A percentile compares a stretch with the other conserved stretches of the same genome.
Conservation (phyloP, 2,797 vertebrate species). For the Microctenopoma stevenorrisi region DNA sequence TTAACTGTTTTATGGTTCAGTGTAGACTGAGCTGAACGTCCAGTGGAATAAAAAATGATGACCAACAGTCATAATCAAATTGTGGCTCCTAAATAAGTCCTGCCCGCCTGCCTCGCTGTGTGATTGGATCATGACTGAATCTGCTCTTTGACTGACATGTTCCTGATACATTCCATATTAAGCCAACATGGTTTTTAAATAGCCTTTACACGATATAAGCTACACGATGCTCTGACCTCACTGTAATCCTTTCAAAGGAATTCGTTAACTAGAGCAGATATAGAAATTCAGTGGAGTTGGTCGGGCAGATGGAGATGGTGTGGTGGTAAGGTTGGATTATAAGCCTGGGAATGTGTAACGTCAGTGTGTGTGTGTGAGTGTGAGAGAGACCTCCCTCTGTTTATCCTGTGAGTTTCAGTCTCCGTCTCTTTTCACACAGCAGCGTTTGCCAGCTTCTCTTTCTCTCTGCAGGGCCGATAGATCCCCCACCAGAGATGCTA, state of each 20-base stretch:
- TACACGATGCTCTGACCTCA: too few relatives aligned
- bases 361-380: constrained; percentile 9
- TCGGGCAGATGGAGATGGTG: not conserved
- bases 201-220: too few relatives aligned
- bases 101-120: not conserved
- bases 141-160: constrained; percentile 18
- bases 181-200: not conserved
- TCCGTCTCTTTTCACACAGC: constrained; percentile 7
- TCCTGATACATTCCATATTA: constrained; percentile 16
- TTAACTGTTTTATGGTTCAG: too few relatives aligned
- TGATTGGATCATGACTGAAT: constrained; percentile 6
- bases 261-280: too few relatives aligned
- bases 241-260: too few relatives aligned
- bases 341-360: not conserved
- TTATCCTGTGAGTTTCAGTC: not conserved
- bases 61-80: too few relatives aligned
- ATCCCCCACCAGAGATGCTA: constrained; percentile 59
- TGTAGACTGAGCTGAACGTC: too few relatives aligned
- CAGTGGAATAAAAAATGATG: too few relatives aligned
- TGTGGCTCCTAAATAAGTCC: too few relatives aligned
- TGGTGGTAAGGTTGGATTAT: not conserved
- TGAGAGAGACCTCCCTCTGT: not conserved
- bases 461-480: constrained; percentile 41
- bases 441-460: constrained; percentile 15
- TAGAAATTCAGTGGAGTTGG: not conserved